These are phyloP conservation scores for Hystrix cristata DNA, from an alignment of 2,113 vertebrate species.

Conservation along the genomic window DNA sequence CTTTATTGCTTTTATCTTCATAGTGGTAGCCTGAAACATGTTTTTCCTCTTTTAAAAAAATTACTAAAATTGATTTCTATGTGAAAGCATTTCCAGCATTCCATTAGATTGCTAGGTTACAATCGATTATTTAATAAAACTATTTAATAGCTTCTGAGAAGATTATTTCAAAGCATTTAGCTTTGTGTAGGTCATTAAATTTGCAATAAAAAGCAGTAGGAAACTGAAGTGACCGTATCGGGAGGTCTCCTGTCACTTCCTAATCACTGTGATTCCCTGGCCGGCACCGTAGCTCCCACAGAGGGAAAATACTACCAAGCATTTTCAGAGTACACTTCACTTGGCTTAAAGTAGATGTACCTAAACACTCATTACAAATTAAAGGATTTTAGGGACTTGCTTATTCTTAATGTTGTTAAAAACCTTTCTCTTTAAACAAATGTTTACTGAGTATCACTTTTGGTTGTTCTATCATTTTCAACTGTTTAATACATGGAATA, in stretches of 20 bases:
- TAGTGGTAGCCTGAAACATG: neutral
- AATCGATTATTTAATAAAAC: constrained; percentile 67
- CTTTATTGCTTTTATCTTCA: constrained; percentile 2
- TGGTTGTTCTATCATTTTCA: neutral
- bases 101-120: constrained; percentile 48
- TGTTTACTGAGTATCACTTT: neutral
- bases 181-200: constrained; percentile 53
- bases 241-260: neutral
- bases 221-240: constrained; percentile 14
- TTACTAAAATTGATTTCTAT: constrained; percentile 40
- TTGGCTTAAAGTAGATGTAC: neutral
- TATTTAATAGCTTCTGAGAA: constrained; percentile 52
- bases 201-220: constrained; percentile 10
- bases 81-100: constrained; percentile 52
- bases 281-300: neutral
- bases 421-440: neutral
- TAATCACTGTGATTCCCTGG: neutral
- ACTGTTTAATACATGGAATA: neutral
- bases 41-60: neutral
- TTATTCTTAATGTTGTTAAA: neutral
- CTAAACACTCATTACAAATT: neutral
- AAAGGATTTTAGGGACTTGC: neutral
- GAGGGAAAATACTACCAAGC: neutral
- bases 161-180: constrained; percentile 71
- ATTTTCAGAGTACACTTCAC: neutral